A percentile compares a stretch with the other conserved stretches of the same genome.
Conservation (phyloP, 2,888 invertebrate species). For the Bhutanitis thaidina region DNA sequence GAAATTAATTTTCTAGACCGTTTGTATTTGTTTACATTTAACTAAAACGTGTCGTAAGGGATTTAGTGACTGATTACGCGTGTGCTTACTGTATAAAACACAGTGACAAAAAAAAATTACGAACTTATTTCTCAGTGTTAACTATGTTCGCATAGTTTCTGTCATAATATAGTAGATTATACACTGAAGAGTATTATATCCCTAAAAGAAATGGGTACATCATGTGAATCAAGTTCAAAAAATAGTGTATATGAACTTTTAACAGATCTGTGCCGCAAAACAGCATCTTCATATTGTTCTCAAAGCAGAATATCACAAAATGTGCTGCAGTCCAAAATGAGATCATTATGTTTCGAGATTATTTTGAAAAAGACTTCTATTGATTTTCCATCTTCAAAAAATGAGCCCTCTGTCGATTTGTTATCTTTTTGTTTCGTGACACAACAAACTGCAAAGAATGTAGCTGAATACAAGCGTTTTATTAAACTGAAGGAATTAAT, state of each 20-base stretch:
- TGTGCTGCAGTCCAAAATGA: slow-evolving; percentile 51
- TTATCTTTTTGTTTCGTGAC: slow-evolving; percentile 54
- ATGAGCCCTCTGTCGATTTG: slow-evolving; percentile 58
- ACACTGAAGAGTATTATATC: neutral
- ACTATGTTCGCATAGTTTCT: too few relatives aligned
- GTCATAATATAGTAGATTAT: too few relatives aligned
- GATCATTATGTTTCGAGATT: slow-evolving; percentile 62
- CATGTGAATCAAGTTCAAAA: slow-evolving; percentile 25
- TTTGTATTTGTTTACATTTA: too few relatives aligned
- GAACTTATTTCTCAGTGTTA: too few relatives aligned
- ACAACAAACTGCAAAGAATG: slow-evolving; percentile 56
- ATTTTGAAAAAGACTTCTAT: slow-evolving; percentile 57
- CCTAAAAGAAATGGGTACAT: slow-evolving; percentile 10
- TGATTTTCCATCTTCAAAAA: slow-evolving; percentile 35
- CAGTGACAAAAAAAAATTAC: too few relatives aligned
- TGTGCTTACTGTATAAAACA: too few relatives aligned
- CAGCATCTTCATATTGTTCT: slow-evolving; percentile 48
- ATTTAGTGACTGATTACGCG: too few relatives aligned
- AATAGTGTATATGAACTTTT: slow-evolving; percentile 62
- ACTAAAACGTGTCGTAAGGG: too few relatives aligned
- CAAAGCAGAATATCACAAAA: slow-evolving; percentile 52
- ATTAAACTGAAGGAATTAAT: slow-evolving; percentile 55
- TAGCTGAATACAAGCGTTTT: slow-evolving; percentile 56
- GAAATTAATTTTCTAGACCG: too few relatives aligned
- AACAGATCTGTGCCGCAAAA: slow-evolving; percentile 58